Base-by-base conservation (phyloP, 2,797 vertebrate species). In the Acipenser ruthenus region DNA sequence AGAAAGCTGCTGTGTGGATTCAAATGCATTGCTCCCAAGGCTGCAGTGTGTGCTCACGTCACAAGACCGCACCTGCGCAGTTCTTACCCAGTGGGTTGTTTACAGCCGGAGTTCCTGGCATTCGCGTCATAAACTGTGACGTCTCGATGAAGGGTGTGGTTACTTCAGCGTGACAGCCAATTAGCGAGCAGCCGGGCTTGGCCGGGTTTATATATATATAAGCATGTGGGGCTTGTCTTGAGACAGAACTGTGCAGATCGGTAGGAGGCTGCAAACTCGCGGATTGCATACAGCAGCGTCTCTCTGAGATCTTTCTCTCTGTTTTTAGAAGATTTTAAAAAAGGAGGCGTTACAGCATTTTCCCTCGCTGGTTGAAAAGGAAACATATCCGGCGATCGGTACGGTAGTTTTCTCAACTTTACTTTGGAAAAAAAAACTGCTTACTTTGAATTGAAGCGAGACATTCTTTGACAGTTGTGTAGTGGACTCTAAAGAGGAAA, bases 71-170 rank as follows among this genome's bases (percentile, higher is more conserved):
- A 4, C 23, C 67, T 76, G 70, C 79, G 76, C 60, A 78, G 74
- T 74, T 82, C 78, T 73, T 82, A 81, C 84, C 89, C 83, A 80
- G 80, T 76, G 81, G 85, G 89, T 83, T 92, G 90, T 94, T 93
- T 92, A 93, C 90, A 84, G 88, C 84, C 86, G 79, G 81, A 83
- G 87, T 93, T 93, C 93, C 91, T 88, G 91, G 86, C 90, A 94
- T 86, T 82, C 74, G 86, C 92, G 89, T 89, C 90, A 90, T 75
- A 52, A 0, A 18, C 75, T 51, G 67, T 56, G 74, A 75, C 79
- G 77, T 69, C 49, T 63, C 53, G 2, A n/a, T 50, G 10, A 0
- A 9, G 47, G 67, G 79, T 18, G 60, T 7, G 60, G 60, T 6
- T 6, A 6, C 15, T 63, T 72, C 64, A 67, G 37, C 11, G 50